phyloP scores from a whole-genome alignment of 2,797 vertebrate genomes.

The Lagodon rhomboides region DNA sequence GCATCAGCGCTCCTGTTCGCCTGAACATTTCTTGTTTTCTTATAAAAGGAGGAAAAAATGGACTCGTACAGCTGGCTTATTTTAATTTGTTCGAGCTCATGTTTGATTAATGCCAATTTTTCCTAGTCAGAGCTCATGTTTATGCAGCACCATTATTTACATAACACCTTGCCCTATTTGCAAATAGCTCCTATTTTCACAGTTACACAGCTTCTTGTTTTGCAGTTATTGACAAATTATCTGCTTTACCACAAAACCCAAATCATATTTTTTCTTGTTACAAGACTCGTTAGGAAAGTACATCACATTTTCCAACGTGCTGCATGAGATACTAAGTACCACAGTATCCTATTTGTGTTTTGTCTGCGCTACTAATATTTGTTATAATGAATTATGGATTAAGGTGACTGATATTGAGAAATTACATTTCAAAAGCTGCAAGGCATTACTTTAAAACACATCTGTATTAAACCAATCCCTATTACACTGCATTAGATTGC shows the following conservation, averaged over 20 bases:
- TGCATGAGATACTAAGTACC: constrained; percentile 9
- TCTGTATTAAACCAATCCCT: constrained; percentile 16
- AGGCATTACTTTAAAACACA: constrained; percentile 12
- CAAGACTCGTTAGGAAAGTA: constrained; percentile 26
- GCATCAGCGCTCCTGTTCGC: constrained; percentile 61
- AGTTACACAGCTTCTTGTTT: constrained; percentile 61
- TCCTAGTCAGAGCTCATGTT: constrained; percentile 73
- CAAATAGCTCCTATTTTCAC: constrained; percentile 73
- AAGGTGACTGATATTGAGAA: not conserved
- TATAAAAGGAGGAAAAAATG: constrained; percentile 63
- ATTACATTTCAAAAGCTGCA: constrained; percentile 18
- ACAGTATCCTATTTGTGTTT: not conserved
- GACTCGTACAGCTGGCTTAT: constrained; percentile 73
- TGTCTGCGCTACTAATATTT: not conserved
- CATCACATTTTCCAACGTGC: constrained; percentile 24
- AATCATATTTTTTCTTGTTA: constrained; percentile 33
- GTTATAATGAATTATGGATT: constrained; percentile 16
- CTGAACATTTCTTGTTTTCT: constrained; percentile 64
- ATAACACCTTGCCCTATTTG: constrained; percentile 76
- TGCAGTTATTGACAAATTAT: constrained; percentile 70
- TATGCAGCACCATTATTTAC: constrained; percentile 77
- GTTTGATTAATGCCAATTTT: constrained; percentile 81
- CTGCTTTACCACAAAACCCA: constrained; percentile 49
- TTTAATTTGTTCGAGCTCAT: constrained; percentile 82
- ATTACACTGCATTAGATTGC: not conserved